These are phyloP conservation scores for Sphaeramia orbicularis DNA, from an alignment of 2,797 vertebrate genomes.

Conservation along the genomic window DNA sequence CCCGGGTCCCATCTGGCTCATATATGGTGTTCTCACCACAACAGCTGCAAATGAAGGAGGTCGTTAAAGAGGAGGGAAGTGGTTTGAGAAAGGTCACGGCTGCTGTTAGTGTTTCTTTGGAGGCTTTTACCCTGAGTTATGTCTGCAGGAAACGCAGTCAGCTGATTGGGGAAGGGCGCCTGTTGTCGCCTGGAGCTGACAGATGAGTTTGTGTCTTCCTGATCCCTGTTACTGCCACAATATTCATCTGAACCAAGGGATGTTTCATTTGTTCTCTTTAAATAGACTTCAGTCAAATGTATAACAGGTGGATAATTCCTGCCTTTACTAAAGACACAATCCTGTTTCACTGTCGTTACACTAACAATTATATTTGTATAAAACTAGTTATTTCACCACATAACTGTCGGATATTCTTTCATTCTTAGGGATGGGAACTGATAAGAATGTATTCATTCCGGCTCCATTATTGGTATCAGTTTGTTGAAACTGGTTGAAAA, in stretches of 20 bases:
- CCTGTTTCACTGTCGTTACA: too few species aligned
- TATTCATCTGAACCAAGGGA: background rate
- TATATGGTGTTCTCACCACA: constrained; percentile 22
- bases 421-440: too few species aligned
- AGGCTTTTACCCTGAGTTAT: constrained; percentile 47
- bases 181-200: constrained; percentile 10
- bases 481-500: too few species aligned
- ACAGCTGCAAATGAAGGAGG: constrained; percentile 6
- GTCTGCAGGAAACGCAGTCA: constrained; percentile 31
- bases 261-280: too few species aligned
- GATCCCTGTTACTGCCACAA: background rate
- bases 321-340: too few species aligned
- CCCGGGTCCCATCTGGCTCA: constrained; percentile 43
- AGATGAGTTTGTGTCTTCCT: background rate
- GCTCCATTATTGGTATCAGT: too few species aligned
- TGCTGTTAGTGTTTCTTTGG: background rate
- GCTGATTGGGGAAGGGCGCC: constrained; percentile 43
- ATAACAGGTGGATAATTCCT: too few species aligned
- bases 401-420: too few species aligned
- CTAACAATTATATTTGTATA: too few species aligned
- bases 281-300: too few species aligned
- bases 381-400: too few species aligned
- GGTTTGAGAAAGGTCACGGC: constrained; percentile 32
- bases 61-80: background rate
- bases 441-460: too few species aligned